Evolutionary conservation across 2,888 invertebrate genomes (phyloP).

Genomic region (Polydrusus tereticollis): DNA sequence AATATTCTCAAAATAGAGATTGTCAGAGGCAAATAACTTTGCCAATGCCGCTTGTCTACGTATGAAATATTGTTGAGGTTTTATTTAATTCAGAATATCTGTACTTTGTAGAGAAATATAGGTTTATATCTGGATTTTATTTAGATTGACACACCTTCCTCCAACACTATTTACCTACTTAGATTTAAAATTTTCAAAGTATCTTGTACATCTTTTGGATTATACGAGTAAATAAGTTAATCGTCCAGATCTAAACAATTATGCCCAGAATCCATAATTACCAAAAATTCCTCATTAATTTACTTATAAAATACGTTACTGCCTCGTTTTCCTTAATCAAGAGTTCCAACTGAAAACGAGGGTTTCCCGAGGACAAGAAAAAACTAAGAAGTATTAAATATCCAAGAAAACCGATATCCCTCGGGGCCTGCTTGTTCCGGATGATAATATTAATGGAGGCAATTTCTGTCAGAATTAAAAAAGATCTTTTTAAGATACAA

Average conservation of each 20-base stretch:
- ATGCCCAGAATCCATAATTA: background rate
- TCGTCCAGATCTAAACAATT: background rate
- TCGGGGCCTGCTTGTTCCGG: background rate
- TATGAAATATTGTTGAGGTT: too few species aligned
- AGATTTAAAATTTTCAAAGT: background rate
- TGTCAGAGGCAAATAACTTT: too few species aligned
- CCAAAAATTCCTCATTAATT: conserved; percentile 9
- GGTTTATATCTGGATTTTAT: too few species aligned
- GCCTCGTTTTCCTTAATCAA: conserved; percentile 6
- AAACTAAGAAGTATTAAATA: conserved; percentile 8
- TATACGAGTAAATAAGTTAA: background rate
- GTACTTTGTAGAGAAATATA: too few species aligned
- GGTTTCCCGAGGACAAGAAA: conserved; percentile 5
- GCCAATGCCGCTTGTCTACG: too few species aligned
- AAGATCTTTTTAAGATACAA: conserved; percentile 1
- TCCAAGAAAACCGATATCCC: conserved; percentile 15
- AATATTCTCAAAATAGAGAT: too few species aligned
- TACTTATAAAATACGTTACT: conserved; percentile 10
- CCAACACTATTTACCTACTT: too few species aligned
- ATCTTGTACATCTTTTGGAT: background rate
- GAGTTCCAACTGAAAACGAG: conserved; percentile 8
- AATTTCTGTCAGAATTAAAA: conserved; percentile 12
- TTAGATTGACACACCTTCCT: too few species aligned
- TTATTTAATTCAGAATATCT: too few species aligned
- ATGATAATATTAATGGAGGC: conserved; percentile 3